phyloP scores from a whole-genome alignment of 2,113 vertebrate genomes.

The Triplophysa dalaica region DNA sequence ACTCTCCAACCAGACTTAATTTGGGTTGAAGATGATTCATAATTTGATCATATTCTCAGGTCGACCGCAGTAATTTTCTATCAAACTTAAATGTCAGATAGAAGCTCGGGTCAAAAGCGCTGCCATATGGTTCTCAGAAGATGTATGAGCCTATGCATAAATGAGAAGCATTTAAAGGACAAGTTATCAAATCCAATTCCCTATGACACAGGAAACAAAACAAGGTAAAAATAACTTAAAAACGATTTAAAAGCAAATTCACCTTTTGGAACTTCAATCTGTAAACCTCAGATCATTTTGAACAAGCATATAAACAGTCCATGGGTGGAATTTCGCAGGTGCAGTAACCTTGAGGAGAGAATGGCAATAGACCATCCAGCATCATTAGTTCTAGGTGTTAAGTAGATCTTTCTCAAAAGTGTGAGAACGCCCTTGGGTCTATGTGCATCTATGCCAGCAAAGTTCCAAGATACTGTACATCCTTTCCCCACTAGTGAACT shows the following conservation, averaged over 20 bases:
- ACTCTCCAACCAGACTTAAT: constrained; percentile 32
- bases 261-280: constrained; percentile 42
- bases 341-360: constrained; percentile 57
- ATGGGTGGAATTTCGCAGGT: constrained; percentile 52
- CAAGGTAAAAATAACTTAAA: not conserved
- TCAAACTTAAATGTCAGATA: constrained; percentile 71
- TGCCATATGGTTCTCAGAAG: constrained; percentile 28
- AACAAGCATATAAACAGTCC: constrained; percentile 58
- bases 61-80: constrained; percentile 57
- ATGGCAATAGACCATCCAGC: not conserved
- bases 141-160: constrained; percentile 23
- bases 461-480: not conserved
- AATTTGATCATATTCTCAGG: constrained; percentile 67
- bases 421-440: not conserved
- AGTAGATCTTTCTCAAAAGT: not conserved
- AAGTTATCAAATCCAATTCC: constrained; percentile 1
- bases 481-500: not conserved
- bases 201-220: constrained; percentile 16
- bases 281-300: constrained; percentile 62
- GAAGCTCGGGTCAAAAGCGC: constrained; percentile 39
- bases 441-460: not conserved
- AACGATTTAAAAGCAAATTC: not conserved
- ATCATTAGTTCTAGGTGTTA: not conserved
- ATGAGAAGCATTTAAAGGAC: constrained; percentile 38
- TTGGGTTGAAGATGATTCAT: constrained; percentile 63